Conservation (phyloP, 2,797 vertebrate species). For the Heteromormyrus szaboi region DNA sequence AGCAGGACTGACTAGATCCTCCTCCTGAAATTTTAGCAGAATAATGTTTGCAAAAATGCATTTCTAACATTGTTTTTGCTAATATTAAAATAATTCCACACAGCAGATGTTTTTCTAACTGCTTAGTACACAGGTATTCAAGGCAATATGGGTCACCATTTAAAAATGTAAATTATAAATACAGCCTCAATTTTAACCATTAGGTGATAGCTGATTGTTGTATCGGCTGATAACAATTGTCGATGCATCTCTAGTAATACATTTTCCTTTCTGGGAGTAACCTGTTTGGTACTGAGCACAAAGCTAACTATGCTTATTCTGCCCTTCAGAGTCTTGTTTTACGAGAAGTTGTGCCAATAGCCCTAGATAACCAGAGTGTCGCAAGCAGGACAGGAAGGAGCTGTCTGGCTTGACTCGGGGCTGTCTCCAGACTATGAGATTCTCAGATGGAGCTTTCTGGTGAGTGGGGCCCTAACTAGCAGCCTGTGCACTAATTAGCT, state of each 20-base stretch:
- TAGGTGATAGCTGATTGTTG: not conserved
- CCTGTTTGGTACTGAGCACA: not conserved
- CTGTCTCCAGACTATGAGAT: not conserved
- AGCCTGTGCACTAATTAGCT: not conserved
- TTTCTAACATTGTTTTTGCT: no score
- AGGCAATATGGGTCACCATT: not conserved
- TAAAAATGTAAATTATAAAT: not conserved
- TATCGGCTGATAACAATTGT: not conserved
- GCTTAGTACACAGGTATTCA: not conserved
- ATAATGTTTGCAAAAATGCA: not conserved
- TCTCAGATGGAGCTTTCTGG: not conserved
- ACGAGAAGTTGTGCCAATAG: not conserved
- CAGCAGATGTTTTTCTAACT: not conserved
- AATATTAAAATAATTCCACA: not conserved
- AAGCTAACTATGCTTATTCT: not conserved
- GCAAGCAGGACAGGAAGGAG: not conserved
- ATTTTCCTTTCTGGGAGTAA: not conserved
- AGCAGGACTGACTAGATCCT: not conserved
- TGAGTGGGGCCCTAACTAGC: not conserved
- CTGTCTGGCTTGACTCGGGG: not conserved
- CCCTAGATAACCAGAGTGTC: no score
- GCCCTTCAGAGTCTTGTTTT: not conserved
- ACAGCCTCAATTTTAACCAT: not conserved
- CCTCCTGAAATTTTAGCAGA: not conserved
- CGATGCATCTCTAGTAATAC: not conserved